Evolutionary conservation across 2,888 invertebrate genomes (phyloP), one percentile per base, ranked within the genome.

Genomic region (Eudasyphora cyanicolor): DNA sequence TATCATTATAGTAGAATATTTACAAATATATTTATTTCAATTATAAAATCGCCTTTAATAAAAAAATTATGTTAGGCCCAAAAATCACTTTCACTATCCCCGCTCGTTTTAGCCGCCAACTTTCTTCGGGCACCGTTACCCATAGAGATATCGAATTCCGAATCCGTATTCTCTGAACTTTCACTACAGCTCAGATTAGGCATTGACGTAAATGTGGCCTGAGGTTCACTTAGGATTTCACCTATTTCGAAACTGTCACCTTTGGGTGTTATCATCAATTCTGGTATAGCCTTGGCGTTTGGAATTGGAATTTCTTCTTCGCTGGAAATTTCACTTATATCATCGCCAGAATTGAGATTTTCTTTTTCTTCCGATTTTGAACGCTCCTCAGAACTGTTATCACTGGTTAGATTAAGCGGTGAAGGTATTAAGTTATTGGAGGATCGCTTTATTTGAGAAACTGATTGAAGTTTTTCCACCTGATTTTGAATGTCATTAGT

Each of bases 51-150:
- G 45, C n/a, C n/a, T 29, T 69, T 60, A 38, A 45, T 54, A 49
- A 38, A n/a, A n/a, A n/a, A n/a, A 17, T 35, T 19, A 77, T 12
- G 32, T 69, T 84, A 86, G 45, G 78, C 69, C 86, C 86, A 87
- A 70, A 87, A 87, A 76, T 87, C 86, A 69, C 85, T 87, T 76
- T 79, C 85, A 75, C 86, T 86, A 29, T 82, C 82, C 21, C 79
- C 70, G 8, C 24, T 79, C 1, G 76, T 54, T n/a, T 51, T 84
- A 42, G 32, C 67, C 6, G 35, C 49, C 6, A 69, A 35, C 17
- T 73, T 84, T 21, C 51, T 64, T 5, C 21, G 71, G 0, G 67
- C 54, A 21, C 78, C 73, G 8, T 78, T 75, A 14, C 54, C 82
- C 4, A 67, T 76, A 6, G 86, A 81, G 73, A 83, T 75, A 24